Percentiles rank a stretch among this genome's conserved stretches.
Conservation (phyloP, 2,113 vertebrate species). For the Cephalopholis sonnerati region DNA sequence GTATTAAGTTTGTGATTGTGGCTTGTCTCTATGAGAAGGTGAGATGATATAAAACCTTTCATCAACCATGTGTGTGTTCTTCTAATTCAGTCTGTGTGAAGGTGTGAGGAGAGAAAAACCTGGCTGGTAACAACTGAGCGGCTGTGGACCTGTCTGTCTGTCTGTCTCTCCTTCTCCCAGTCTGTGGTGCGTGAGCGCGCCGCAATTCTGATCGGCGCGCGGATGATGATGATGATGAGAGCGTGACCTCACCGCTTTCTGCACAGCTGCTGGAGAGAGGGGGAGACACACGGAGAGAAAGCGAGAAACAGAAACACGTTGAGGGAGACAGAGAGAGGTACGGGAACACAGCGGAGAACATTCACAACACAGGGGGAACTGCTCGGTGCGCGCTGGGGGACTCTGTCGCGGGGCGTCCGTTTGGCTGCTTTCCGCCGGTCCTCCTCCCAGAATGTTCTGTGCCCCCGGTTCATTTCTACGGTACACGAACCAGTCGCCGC, state of each 20-base stretch:
- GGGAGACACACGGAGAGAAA: constrained; percentile 25
- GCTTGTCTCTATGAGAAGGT: background rate
- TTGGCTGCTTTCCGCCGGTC: constrained; percentile 46
- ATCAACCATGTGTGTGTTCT: background rate
- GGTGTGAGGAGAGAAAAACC: constrained; percentile 39
- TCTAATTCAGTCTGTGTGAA: background rate
- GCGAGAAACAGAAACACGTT: constrained; percentile 42
- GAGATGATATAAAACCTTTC: background rate
- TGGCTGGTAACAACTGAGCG: constrained; percentile 13
- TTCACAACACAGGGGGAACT: constrained; percentile 41
- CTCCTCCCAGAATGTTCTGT: constrained; percentile 74
- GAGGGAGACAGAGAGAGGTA: constrained; percentile 37
- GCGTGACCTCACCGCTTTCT: constrained; percentile 84
- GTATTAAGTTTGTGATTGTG: background rate
- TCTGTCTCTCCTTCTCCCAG: background rate
- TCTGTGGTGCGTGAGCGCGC: constrained; percentile 61
- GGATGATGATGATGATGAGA: constrained; percentile 78
- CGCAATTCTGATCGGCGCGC: constrained; percentile 66
- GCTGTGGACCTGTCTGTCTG: constrained; percentile 21
- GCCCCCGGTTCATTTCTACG: constrained; percentile 59
- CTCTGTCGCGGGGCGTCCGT: constrained; percentile 52
- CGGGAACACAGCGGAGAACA: constrained; percentile 35
- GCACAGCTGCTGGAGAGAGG: constrained; percentile 79
- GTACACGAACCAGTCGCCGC: constrained; percentile 62
- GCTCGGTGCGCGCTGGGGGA: constrained; percentile 35